Evolutionary conservation across 2,888 invertebrate genomes (phyloP), one percentile per base, ranked within the genome.

Genomic region (Branchellion lobata): DNA sequence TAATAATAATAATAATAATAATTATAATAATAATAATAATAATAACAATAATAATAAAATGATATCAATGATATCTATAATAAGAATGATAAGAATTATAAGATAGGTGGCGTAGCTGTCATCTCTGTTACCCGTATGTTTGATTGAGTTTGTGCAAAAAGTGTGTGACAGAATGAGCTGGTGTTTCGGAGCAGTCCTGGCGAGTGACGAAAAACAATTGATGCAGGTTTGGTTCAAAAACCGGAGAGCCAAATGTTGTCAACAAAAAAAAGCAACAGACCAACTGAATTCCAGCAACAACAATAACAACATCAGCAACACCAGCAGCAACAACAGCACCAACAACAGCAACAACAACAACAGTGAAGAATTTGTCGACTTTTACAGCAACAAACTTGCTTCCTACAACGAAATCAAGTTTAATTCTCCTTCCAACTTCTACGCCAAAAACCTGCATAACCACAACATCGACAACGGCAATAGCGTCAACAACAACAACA

Each of bases 171-270:
- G n/a, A n/a, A n/a, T n/a, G n/a, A n/a, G n/a, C n/a, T n/a, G n/a
- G n/a, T n/a, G n/a, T n/a, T n/a, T n/a, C n/a, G n/a, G n/a, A n/a
- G n/a, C n/a, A n/a, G n/a, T n/a, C n/a, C n/a, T n/a, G n/a, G n/a
- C n/a, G n/a, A n/a, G n/a, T n/a, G n/a, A n/a, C n/a, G n/a, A n/a
- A n/a, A n/a, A n/a, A n/a, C n/a, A n/a, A n/a, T n/a, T n/a, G n/a
- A n/a, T n/a, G 3, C 61, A 57, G 61, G 61, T 57, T 8, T 57
- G 61, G 61, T 57, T 57, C 61, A 57, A 57, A 57, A 57, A 57
- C 21, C 61, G 61, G 3, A 57, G 61, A 57, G 61, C 61, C 5
- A 57, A 57, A 57, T 57, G 61, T n/a, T 57, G 61, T 24, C 61
- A 57, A 57, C 61, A 57, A 57, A 57, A 57, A n/a, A 57, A 57